phyloP scores from a whole-genome alignment of 2,888 invertebrate genomes.

The Papilio protenor region DNA sequence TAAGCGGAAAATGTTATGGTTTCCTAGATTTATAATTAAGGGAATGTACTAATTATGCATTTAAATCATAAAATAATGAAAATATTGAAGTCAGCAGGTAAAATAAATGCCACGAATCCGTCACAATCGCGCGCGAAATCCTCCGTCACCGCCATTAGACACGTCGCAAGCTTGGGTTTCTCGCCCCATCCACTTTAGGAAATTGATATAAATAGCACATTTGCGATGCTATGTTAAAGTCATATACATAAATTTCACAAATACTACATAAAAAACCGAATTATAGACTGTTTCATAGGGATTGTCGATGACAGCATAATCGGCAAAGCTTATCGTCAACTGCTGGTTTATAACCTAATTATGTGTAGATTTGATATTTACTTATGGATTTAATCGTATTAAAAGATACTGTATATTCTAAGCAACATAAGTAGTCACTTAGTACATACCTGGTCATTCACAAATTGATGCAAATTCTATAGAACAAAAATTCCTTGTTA shows the following conservation, averaged over 20 bases:
- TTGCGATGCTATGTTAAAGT: conserved; percentile 60
- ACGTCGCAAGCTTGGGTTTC: conserved; percentile 83
- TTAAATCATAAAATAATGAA: conserved; percentile 57
- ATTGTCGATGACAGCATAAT: conserved; percentile 68
- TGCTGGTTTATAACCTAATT: conserved; percentile 81
- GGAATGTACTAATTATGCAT: conserved; percentile 59
- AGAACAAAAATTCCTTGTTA: conserved; percentile 66
- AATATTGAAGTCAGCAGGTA: conserved; percentile 72
- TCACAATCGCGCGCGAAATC: conserved; percentile 84
- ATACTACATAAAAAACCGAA: conserved; percentile 54
- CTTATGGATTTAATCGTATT: conserved; percentile 45
- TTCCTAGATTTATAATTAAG: conserved; percentile 58
- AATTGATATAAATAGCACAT: conserved; percentile 80
- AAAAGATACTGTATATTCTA: conserved; percentile 53
- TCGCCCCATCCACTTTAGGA: conserved; percentile 79
- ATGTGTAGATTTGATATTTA: conserved; percentile 58
- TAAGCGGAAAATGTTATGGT: conserved; percentile 51
- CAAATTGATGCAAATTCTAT: conserved; percentile 71
- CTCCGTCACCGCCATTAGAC: conserved; percentile 84
- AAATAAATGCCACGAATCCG: conserved; percentile 84
- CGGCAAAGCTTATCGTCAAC: conserved; percentile 80
- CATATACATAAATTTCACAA: conserved; percentile 56
- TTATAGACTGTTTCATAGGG: conserved; percentile 55
- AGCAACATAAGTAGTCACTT: conserved; percentile 52
- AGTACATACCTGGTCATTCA: conserved; percentile 82